These are phyloP conservation scores for Oreochromis niloticus DNA, from an alignment of 2,113 vertebrate species.

Conservation along the genomic window DNA sequence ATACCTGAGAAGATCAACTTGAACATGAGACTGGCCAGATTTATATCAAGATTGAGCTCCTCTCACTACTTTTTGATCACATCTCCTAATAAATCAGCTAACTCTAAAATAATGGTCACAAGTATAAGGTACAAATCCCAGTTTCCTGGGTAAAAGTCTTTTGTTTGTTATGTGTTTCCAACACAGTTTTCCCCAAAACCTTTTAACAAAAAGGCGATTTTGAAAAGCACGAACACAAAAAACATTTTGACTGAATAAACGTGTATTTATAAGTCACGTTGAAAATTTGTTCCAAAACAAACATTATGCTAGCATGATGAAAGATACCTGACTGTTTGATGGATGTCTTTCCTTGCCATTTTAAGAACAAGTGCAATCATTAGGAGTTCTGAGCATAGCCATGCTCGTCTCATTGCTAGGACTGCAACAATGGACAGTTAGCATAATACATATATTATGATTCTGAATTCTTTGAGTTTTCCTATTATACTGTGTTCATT, in stretches of 20 bases:
- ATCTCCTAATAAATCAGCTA: background rate
- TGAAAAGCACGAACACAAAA: background rate
- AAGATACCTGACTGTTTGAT: background rate
- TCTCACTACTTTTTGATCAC: background rate
- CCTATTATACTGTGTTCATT: no score
- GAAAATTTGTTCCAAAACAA: background rate
- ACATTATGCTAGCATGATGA: background rate
- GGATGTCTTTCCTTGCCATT: background rate
- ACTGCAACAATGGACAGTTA: background rate
- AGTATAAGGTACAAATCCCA: background rate
- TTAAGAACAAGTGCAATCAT: background rate
- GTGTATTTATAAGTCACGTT: background rate
- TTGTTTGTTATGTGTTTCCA: background rate
- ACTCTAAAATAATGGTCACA: background rate
- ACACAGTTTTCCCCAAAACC: background rate
- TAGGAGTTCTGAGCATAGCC: background rate
- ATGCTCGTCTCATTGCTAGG: background rate
- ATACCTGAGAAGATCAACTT: background rate
- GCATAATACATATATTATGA: background rate
- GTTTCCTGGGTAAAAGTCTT: background rate
- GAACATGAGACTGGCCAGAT: background rate
- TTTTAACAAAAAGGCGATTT: background rate
- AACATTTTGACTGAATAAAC: background rate
- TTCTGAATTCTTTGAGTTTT: no score
- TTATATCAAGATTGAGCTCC: background rate